Conservation (phyloP, 2,888 invertebrate species). For the Tenthredo livida region DNA sequence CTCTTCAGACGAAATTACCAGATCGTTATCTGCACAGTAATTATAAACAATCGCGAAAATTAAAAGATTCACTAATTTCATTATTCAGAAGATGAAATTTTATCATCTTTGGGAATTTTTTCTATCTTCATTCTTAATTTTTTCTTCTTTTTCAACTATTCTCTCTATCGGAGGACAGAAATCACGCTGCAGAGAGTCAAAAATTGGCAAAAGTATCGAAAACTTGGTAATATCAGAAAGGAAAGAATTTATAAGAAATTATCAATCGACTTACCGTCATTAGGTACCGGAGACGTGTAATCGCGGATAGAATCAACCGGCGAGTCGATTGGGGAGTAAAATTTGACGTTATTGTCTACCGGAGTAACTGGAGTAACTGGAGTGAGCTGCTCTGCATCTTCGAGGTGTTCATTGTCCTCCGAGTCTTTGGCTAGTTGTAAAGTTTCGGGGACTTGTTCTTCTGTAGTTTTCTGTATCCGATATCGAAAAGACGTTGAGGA, state of each 20-base stretch:
- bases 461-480: constrained; percentile 3
- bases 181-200: too few species aligned
- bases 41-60: background rate
- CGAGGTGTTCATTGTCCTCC: background rate
- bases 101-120: background rate
- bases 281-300: background rate
- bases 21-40: background rate
- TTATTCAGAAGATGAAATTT: background rate
- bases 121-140: too few species aligned
- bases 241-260: background rate
- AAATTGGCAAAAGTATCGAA: too few species aligned
- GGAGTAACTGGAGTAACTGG: background rate
- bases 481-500: background rate
- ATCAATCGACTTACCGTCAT: background rate
- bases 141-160: background rate
- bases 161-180: too few species aligned
- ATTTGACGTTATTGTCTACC: background rate
- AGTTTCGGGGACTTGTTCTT: background rate
- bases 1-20: background rate
- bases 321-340: constrained; percentile 24
- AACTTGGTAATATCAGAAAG: background rate
- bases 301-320: constrained; percentile 1
- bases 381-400: background rate
- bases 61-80: background rate
- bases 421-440: background rate